Conservation (phyloP, 2,113 vertebrate species). For the Heterotis niloticus region DNA sequence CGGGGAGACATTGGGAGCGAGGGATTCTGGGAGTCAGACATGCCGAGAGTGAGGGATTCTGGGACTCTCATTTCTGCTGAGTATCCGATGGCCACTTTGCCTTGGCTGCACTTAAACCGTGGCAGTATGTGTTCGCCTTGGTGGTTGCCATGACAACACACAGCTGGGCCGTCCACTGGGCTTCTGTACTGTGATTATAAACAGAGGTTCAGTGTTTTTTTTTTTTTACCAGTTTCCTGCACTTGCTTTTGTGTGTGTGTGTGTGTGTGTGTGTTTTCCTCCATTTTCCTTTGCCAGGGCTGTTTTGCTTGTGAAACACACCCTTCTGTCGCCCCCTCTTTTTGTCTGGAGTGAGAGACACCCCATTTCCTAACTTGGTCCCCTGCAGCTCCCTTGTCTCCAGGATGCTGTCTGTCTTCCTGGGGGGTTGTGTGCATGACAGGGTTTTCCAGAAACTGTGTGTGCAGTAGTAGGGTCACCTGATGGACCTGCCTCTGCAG, state of each 20-base stretch:
- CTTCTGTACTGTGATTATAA: constrained; percentile 39
- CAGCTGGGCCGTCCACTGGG: constrained; percentile 45
- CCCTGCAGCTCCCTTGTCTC: neutral
- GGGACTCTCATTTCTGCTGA: neutral
- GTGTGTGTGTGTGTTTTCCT: constrained; percentile 2
- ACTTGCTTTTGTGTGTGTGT: too few relatives aligned
- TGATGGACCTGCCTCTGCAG: too few relatives aligned
- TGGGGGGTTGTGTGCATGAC: neutral
- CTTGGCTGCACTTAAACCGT: neutral
- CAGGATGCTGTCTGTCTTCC: neutral
- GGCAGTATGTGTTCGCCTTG: neutral
- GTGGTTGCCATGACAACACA: constrained; percentile 19
- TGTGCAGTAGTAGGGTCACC: neutral
- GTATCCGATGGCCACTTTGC: neutral
- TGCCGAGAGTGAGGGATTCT: neutral
- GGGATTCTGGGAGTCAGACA: neutral
- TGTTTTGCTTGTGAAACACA: constrained; percentile 14
- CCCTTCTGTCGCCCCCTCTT: neutral
- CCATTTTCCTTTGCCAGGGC: constrained; percentile 10
- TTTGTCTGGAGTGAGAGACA: neutral
- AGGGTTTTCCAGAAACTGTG: neutral
- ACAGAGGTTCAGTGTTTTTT: constrained; percentile 37
- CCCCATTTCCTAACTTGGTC: neutral
- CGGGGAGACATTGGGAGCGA: neutral
- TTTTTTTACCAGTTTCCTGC: constrained; percentile 29